Conservation (phyloP, 2,888 invertebrate species). For the Hedychridium roseum region DNA sequence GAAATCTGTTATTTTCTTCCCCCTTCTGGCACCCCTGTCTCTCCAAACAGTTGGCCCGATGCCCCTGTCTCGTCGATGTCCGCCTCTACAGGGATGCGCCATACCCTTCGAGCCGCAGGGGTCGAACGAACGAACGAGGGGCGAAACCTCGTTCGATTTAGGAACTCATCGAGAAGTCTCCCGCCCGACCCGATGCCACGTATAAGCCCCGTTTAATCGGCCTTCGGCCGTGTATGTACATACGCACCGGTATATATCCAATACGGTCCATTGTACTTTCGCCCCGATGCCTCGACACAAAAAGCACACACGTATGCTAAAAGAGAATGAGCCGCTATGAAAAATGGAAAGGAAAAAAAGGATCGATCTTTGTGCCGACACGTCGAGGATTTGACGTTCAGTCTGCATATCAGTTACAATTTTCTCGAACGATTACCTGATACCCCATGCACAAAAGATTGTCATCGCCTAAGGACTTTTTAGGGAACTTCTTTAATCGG, state of each 20-base stretch:
- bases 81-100: constrained; percentile 29
- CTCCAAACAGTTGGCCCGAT: not conserved
- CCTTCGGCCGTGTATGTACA: constrained; percentile 4
- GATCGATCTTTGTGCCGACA: constrained; percentile 3
- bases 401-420: no score
- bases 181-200: constrained; percentile 18
- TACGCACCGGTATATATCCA: no score
- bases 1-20: constrained; percentile 45
- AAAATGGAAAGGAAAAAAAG: no score
- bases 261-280: constrained; percentile 1
- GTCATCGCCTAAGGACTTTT: no score
- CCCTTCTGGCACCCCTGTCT: constrained; percentile 24
- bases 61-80: constrained; percentile 1
- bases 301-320: not conserved
- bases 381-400: not conserved
- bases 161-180: constrained; percentile 53
- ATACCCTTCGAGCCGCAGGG: constrained; percentile 30
- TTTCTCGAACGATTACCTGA: no score
- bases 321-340: no score
- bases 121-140: constrained; percentile 38
- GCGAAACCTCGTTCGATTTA: constrained; percentile 51
- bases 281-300: constrained; percentile 4
- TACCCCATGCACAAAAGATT: no score
- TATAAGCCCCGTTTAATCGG: constrained; percentile 22
- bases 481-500: no score